Percentiles rank a stretch among this genome's conserved stretches.
These are phyloP conservation scores for Istiophorus platypterus DNA, from an alignment of 2,113 vertebrate species.

Conservation along the genomic window DNA sequence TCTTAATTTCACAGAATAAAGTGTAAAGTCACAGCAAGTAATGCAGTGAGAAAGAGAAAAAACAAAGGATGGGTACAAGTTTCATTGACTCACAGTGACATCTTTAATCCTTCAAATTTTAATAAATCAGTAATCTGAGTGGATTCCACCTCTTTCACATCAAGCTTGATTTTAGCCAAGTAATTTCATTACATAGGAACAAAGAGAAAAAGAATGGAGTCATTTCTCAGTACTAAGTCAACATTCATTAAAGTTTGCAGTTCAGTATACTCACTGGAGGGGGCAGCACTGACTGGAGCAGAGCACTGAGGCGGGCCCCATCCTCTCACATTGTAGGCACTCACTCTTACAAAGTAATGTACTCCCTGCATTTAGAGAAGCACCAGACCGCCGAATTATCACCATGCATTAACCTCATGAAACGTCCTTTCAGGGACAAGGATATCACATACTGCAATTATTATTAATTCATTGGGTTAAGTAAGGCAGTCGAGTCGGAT, in stretches of 20 bases:
- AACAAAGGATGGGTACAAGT: background rate
- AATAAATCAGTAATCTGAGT: slow-evolving; percentile 60
- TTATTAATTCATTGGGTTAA: slow-evolving; percentile 58
- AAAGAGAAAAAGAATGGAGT: slow-evolving; percentile 22
- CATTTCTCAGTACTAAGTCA: background rate
- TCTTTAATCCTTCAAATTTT: slow-evolving; percentile 53
- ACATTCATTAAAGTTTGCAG: slow-evolving; percentile 45
- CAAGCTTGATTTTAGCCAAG: slow-evolving; percentile 36
- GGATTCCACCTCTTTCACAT: slow-evolving; percentile 45
- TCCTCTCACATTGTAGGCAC: slow-evolving; percentile 84
- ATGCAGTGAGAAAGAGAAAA: background rate
- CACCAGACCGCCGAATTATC: slow-evolving; percentile 59
- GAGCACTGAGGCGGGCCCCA: slow-evolving; percentile 82
- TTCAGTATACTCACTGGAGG: slow-evolving; percentile 84
- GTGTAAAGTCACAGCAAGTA: slow-evolving; percentile 8
- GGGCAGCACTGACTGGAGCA: slow-evolving; percentile 78
- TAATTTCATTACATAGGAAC: slow-evolving; percentile 41
- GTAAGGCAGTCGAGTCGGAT: slow-evolving; percentile 14
- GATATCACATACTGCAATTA: slow-evolving; percentile 33
- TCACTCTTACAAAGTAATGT: slow-evolving; percentile 82
- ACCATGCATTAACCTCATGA: slow-evolving; percentile 50
- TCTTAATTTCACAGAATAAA: slow-evolving; percentile 1
- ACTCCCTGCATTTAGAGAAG: slow-evolving; percentile 77
- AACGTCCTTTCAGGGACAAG: slow-evolving; percentile 35
- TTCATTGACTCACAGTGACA: slow-evolving; percentile 41